A percentile compares a stretch with the other conserved stretches of the same genome.
phyloP scores from a whole-genome alignment of 2,888 invertebrate species.

The Strigamia maritima region DNA sequence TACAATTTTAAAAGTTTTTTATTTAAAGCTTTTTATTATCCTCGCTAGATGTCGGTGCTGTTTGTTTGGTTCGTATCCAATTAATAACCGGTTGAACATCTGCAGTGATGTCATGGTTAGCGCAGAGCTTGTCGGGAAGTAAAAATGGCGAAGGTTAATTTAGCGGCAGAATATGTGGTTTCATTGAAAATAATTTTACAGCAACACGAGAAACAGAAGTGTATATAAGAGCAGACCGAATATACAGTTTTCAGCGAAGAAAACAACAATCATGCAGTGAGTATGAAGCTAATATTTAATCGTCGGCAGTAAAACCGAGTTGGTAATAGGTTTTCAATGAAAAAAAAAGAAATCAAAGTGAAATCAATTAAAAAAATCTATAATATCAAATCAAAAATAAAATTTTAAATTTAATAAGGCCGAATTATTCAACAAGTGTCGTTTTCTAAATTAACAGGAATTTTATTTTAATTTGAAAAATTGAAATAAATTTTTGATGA shows the following conservation, averaged over 20 bases:
- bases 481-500: too few relatives aligned
- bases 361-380: background rate
- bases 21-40: too few relatives aligned
- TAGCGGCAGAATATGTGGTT: background rate
- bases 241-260: background rate
- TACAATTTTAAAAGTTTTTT: too few relatives aligned
- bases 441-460: too few relatives aligned
- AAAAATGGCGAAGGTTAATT: background rate
- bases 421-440: too few relatives aligned
- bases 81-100: background rate
- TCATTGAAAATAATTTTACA: background rate
- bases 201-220: background rate
- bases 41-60: too few relatives aligned
- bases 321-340: background rate
- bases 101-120: background rate
- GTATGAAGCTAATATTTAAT: background rate
- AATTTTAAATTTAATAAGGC: too few relatives aligned
- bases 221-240: background rate
- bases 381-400: background rate
- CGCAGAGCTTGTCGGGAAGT: background rate
- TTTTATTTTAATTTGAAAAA: too few relatives aligned
- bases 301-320: background rate
- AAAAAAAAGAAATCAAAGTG: background rate
- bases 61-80: too few relatives aligned
- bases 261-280: background rate